A percentile compares a stretch with the other conserved stretches of the same genome.
phyloP scores from a whole-genome alignment of 2,888 invertebrate species.

The Hetaerina titia region DNA sequence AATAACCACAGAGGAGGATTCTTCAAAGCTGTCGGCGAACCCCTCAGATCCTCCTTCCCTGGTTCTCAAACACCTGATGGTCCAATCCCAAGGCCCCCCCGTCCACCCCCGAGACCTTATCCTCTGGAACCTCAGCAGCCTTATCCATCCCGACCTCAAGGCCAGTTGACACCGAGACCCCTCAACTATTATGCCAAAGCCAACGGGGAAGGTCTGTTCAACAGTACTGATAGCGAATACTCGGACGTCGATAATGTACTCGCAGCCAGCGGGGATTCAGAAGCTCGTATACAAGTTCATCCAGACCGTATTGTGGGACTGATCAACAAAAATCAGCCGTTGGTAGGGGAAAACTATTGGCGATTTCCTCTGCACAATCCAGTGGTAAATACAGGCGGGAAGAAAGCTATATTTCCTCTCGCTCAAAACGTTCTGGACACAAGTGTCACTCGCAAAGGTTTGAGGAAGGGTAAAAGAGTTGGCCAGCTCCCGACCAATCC shows the following conservation, averaged over 20 bases:
- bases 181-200: background rate
- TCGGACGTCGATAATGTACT: background rate
- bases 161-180: background rate
- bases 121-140: background rate
- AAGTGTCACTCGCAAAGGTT: background rate
- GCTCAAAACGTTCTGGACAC: background rate
- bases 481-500: background rate
- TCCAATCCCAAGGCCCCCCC: background rate
- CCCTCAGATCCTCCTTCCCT: background rate
- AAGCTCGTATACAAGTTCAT: slow-evolving; percentile 30
- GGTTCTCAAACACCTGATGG: background rate
- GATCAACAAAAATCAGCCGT: background rate
- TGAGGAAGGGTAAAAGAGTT: slow-evolving; percentile 23
- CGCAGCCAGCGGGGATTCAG: background rate
- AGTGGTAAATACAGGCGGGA: background rate
- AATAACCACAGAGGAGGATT: slow-evolving; percentile 93
- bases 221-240: background rate
- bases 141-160: background rate
- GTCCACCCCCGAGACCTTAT: background rate
- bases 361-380: background rate
- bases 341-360: background rate
- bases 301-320: background rate
- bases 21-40: slow-evolving; percentile 78
- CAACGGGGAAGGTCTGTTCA: background rate
- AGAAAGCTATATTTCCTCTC: slow-evolving; percentile 30